Evolutionary conservation across 2,888 invertebrate species (phyloP).

Genomic region (Macroteleia sp.): DNA sequence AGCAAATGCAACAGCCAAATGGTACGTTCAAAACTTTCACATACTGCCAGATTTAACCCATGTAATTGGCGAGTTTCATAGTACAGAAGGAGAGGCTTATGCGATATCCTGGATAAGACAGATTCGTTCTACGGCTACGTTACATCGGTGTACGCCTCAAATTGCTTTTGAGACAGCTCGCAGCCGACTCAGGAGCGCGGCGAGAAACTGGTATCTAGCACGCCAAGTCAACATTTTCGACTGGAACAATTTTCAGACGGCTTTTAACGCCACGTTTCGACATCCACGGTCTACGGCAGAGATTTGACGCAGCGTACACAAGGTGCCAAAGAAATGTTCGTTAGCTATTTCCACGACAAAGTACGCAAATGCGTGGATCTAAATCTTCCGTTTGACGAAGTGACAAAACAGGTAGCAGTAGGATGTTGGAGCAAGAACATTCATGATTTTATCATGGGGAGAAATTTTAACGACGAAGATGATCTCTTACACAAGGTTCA

Average conservation of each 20-base stretch:
- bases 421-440: not conserved
- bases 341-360: not conserved
- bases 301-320: constrained; percentile 3
- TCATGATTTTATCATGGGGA: not conserved
- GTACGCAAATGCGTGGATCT: not conserved
- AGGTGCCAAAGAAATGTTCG: not conserved
- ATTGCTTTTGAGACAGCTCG: constrained; percentile 3
- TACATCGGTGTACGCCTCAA: not conserved
- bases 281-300: not conserved
- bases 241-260: not conserved
- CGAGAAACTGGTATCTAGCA: not conserved
- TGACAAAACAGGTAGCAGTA: not conserved
- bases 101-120: not conserved
- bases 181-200: not conserved
- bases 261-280: not conserved
- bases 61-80: not conserved
- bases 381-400: not conserved
- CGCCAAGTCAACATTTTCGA: not conserved
- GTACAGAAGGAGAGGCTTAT: not conserved
- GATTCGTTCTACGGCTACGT: not conserved
- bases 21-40: not conserved
- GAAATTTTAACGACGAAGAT: not conserved
- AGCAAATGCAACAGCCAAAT: not conserved
- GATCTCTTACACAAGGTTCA: not conserved
- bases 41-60: constrained; percentile 5